Conservation (phyloP, 2,888 invertebrate species). For the Drosophila emarginata region DNA sequence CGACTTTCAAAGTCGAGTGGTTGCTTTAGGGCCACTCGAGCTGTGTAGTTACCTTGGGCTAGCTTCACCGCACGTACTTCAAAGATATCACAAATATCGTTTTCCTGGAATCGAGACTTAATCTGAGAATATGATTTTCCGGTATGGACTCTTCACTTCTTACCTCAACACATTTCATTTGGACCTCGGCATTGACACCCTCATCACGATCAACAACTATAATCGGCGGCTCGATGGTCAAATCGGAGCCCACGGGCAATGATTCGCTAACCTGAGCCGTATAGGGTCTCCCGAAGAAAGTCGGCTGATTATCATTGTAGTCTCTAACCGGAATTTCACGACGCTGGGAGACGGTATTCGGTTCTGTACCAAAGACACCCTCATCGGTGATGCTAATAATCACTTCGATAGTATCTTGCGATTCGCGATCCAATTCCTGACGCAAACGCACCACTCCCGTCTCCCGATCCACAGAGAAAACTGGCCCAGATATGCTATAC, state of each 20-base stretch:
- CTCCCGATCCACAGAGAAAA: slow-evolving; percentile 89
- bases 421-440: slow-evolving; percentile 88
- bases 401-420: slow-evolving; percentile 88
- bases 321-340: slow-evolving; percentile 90
- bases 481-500: slow-evolving; percentile 92
- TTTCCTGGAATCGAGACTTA: slow-evolving; percentile 80
- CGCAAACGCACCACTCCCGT: slow-evolving; percentile 90
- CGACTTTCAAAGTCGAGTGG: slow-evolving; percentile 90
- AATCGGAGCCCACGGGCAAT: slow-evolving; percentile 85
- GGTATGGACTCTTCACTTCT: slow-evolving; percentile 69
- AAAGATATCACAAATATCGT: slow-evolving; percentile 88
- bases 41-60: slow-evolving; percentile 87
- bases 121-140: background rate
- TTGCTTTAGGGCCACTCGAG: slow-evolving; percentile 86
- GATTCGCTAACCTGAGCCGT: slow-evolving; percentile 88
- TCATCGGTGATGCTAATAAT: slow-evolving; percentile 93
- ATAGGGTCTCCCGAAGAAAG: slow-evolving; percentile 89
- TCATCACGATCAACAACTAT: slow-evolving; percentile 88
- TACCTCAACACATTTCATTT: slow-evolving; percentile 86
- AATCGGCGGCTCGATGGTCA: slow-evolving; percentile 85
- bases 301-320: slow-evolving; percentile 91
- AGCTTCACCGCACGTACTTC: slow-evolving; percentile 86
- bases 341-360: slow-evolving; percentile 90
- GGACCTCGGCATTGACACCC: slow-evolving; percentile 88
- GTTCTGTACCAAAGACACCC: slow-evolving; percentile 87